phyloP scores from a whole-genome alignment of 2,113 vertebrate genomes.

The Trematomus loennbergii region DNA sequence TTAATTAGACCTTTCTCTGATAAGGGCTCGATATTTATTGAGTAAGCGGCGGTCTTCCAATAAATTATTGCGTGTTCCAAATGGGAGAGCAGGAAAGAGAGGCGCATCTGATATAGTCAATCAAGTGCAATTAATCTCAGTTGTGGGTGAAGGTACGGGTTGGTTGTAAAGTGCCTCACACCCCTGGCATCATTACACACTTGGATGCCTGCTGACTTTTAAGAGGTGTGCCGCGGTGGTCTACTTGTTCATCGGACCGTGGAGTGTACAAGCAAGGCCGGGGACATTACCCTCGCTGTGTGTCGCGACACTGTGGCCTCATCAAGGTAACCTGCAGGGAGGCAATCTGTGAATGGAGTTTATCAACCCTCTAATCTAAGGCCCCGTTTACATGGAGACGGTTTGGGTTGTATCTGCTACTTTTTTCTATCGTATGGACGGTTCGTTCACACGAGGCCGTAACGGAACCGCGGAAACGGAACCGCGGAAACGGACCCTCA shows the following conservation, averaged over 20 bases:
- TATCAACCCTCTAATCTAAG: constrained; percentile 36
- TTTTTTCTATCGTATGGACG: no score
- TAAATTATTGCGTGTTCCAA: constrained; percentile 66
- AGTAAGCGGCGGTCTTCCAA: constrained; percentile 60
- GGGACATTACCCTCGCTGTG: constrained; percentile 74
- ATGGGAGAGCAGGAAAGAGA: constrained; percentile 58
- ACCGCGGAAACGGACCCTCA: no score
- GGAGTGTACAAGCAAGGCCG: constrained; percentile 76
- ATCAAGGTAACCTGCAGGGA: constrained; percentile 66
- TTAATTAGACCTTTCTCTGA: constrained; percentile 65
- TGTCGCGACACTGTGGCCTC: constrained; percentile 70
- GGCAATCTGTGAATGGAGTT: constrained; percentile 64
- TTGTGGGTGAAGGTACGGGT: constrained; percentile 63
- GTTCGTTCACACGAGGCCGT: no score
- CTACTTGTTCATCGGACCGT: constrained; percentile 79
- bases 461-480: no score
- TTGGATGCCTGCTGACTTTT: constrained; percentile 68
- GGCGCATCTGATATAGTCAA: constrained; percentile 73
- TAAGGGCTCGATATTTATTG: constrained; percentile 74
- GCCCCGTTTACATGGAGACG: no score
- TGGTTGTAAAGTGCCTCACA: constrained; percentile 71
- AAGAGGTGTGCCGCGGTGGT: constrained; percentile 68
- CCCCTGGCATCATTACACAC: constrained; percentile 75
- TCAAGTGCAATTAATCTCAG: constrained; percentile 82
- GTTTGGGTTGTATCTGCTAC: no score